Evolutionary conservation across 1,140 invertebrate species (phyloP).

Genomic region (Drosophila bifasciata): DNA sequence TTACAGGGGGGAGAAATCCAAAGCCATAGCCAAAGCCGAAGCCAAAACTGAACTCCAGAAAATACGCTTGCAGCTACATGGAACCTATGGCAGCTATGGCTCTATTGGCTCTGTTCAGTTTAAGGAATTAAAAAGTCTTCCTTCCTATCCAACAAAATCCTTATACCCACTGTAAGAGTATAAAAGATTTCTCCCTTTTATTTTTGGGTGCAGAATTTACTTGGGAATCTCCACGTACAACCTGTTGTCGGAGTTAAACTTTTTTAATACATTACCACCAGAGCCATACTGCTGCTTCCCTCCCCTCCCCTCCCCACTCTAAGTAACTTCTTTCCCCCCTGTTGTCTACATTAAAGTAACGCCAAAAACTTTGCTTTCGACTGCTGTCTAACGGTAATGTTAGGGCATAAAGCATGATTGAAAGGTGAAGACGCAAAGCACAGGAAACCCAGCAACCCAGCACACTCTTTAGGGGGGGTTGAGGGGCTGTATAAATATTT

Average conservation of each 20-base stretch:
- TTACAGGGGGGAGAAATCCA: slow-evolving; percentile 31
- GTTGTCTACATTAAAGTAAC: slow-evolving; percentile 57
- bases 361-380: slow-evolving; percentile 51
- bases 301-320: neutral
- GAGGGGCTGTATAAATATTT: slow-evolving; percentile 45
- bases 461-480: neutral
- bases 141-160: no score
- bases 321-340: slow-evolving; percentile 43
- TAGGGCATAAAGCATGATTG: slow-evolving; percentile 59
- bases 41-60: no score
- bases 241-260: slow-evolving; percentile 57
- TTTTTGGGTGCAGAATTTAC: neutral
- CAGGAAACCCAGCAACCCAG: no score
- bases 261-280: slow-evolving; percentile 63
- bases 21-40: no score
- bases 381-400: slow-evolving; percentile 28
- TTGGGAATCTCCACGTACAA: slow-evolving; percentile 33
- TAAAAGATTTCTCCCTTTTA: slow-evolving; percentile 23
- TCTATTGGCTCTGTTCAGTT: no score
- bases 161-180: neutral
- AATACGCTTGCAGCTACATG: no score
- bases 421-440: slow-evolving; percentile 43
- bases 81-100: no score
- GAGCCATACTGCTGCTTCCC: neutral
- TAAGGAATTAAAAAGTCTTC: no score